A percentile compares a stretch with the other conserved stretches of the same genome.
These are phyloP conservation scores for Emydocephalus ijimae DNA, from an alignment of 2,113 vertebrate genomes.

Conservation along the genomic window DNA sequence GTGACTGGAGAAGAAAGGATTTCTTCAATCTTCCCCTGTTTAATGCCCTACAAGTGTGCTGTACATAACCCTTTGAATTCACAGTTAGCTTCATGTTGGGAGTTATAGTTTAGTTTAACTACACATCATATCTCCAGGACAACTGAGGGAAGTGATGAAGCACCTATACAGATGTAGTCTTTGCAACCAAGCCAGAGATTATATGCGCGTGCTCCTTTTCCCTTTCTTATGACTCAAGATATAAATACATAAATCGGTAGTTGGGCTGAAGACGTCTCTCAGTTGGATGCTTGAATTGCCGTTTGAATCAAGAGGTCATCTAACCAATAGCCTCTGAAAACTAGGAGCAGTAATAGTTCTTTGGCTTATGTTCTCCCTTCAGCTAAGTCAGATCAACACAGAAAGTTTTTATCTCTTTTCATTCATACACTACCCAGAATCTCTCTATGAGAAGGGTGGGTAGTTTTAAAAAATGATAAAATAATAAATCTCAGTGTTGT, in stretches of 20 bases:
- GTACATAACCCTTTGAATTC: neutral
- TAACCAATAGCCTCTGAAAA: neutral
- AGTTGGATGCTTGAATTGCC: neutral
- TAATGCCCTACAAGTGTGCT: neutral
- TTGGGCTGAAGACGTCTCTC: neutral
- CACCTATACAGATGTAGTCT: neutral
- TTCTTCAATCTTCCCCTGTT: neutral
- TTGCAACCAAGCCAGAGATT: neutral
- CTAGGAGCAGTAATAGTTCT: neutral
- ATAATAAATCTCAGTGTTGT: neutral
- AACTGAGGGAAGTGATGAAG: neutral
- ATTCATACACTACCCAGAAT: too few species aligned
- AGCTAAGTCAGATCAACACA: neutral
- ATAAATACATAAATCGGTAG: neutral
- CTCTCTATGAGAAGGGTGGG: too few species aligned
- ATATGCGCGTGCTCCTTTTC: neutral
- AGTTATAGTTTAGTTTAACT: neutral
- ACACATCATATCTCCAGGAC: neutral
- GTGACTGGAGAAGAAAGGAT: neutral
- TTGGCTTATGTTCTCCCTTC: neutral
- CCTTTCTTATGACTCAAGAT: neutral
- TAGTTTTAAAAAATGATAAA: too few species aligned
- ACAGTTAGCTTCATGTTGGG: neutral
- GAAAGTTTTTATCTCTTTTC: neutral
- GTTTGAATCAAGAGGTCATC: neutral